phyloP scores from a whole-genome alignment of 2,888 invertebrate genomes.

The Melanophora roralis region DNA sequence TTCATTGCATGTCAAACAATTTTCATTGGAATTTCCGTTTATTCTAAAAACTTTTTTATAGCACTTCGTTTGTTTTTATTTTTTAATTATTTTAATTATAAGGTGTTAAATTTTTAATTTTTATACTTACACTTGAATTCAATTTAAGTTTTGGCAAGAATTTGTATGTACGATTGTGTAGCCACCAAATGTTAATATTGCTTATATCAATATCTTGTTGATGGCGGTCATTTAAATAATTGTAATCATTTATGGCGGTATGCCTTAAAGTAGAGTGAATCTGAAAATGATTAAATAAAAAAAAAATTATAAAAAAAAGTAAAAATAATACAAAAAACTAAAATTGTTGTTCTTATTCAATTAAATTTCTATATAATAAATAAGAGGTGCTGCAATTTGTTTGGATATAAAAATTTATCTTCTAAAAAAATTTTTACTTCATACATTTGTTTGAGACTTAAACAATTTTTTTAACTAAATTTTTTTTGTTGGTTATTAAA shows the following conservation, averaged over 20 bases:
- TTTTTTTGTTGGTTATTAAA: too few relatives aligned
- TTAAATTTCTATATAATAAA: too few relatives aligned
- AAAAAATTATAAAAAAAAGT: background rate
- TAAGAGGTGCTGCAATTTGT: too few relatives aligned
- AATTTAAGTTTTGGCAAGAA: constrained; percentile 72
- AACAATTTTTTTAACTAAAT: too few relatives aligned
- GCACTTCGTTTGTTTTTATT: too few relatives aligned
- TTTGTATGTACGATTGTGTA: constrained; percentile 71
- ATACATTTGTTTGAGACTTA: too few relatives aligned
- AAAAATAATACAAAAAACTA: too few relatives aligned
- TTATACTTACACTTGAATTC: constrained; percentile 71
- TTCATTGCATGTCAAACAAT: constrained; percentile 33
- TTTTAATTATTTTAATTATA: too few relatives aligned
- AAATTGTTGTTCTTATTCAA: too few relatives aligned
- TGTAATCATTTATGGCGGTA: constrained; percentile 69
- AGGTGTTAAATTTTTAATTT: background rate
- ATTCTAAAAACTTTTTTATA: background rate
- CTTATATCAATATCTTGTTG: constrained; percentile 70
- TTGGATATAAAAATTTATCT: too few relatives aligned
- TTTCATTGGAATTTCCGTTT: constrained; percentile 57
- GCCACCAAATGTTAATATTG: constrained; percentile 69
- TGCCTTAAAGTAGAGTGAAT: constrained; percentile 70
- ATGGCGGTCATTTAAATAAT: constrained; percentile 67
- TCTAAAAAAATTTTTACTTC: too few relatives aligned
- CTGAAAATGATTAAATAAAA: constrained; percentile 58